Evolutionary conservation across 2,888 invertebrate species (phyloP).

Genomic region (Volucella inanis): DNA sequence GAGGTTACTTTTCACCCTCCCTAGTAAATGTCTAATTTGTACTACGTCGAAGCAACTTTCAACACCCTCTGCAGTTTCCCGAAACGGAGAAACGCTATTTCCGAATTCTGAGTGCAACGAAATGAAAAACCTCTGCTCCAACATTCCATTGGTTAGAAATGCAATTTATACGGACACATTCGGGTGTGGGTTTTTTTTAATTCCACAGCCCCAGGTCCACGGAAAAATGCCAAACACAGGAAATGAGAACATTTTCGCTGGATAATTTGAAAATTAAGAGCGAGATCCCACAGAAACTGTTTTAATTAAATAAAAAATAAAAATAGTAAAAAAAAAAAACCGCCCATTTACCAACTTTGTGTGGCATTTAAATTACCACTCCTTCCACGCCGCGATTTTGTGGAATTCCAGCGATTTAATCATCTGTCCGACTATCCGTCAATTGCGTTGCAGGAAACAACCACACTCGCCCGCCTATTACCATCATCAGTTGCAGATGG

Average conservation of each 20-base stretch:
- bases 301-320: neutral
- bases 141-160: neutral
- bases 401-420: conserved; percentile 57
- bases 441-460: conserved; percentile 11
- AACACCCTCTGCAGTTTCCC: no score
- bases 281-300: neutral
- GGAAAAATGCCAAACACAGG: neutral
- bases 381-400: neutral
- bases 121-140: neutral
- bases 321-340: neutral
- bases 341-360: neutral
- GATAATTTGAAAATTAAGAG: conserved; percentile 6
- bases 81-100: no score
- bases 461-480: conserved; percentile 26
- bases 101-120: neutral
- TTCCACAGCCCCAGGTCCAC: neutral
- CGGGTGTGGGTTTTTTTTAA: neutral
- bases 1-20: no score
- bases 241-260: neutral
- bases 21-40: no score
- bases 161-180: neutral
- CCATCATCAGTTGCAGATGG: conserved; percentile 12
- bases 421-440: conserved; percentile 38
- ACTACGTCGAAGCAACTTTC: no score
- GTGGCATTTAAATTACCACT: neutral